phyloP scores from a whole-genome alignment of 2,888 invertebrate species.

The Xanthia togata region DNA sequence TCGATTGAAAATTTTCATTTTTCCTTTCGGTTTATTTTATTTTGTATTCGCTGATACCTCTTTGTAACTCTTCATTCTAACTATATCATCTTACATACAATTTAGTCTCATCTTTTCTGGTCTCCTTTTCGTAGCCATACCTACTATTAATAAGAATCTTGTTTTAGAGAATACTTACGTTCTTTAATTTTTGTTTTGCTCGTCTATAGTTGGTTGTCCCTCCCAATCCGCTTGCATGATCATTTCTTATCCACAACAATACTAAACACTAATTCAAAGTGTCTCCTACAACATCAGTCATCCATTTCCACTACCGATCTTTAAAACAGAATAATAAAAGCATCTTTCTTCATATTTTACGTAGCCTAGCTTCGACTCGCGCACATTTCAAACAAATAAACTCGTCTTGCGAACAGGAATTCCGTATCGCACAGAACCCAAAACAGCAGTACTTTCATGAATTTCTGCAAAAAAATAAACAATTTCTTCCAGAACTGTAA shows the following conservation, averaged over 20 bases:
- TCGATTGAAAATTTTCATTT: background rate
- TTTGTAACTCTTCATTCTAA: background rate
- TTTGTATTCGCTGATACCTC: background rate
- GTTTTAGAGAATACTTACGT: background rate
- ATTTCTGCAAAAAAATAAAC: conserved; percentile 44
- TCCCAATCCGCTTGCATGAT: background rate
- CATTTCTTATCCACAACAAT: background rate
- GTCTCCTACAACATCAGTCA: background rate
- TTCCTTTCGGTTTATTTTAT: background rate
- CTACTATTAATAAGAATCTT: background rate
- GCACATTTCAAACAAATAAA: conserved; percentile 50
- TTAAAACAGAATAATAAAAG: conserved; percentile 1
- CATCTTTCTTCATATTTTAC: conserved; percentile 37
- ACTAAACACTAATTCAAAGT: background rate
- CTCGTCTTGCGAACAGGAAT: conserved; percentile 44
- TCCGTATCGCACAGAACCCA: conserved; percentile 26
- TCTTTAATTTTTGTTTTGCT: background rate
- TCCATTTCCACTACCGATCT: background rate
- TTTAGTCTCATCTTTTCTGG: background rate
- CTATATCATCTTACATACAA: background rate
- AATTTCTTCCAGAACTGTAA: conserved; percentile 31
- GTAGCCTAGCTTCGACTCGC: conserved; percentile 7
- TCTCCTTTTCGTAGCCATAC: background rate
- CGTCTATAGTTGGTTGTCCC: background rate
- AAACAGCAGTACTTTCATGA: conserved; percentile 31